A percentile compares a stretch with the other conserved stretches of the same genome.
phyloP scores from a whole-genome alignment of 1,140 invertebrate species.

The Calephelis virginiensis region DNA sequence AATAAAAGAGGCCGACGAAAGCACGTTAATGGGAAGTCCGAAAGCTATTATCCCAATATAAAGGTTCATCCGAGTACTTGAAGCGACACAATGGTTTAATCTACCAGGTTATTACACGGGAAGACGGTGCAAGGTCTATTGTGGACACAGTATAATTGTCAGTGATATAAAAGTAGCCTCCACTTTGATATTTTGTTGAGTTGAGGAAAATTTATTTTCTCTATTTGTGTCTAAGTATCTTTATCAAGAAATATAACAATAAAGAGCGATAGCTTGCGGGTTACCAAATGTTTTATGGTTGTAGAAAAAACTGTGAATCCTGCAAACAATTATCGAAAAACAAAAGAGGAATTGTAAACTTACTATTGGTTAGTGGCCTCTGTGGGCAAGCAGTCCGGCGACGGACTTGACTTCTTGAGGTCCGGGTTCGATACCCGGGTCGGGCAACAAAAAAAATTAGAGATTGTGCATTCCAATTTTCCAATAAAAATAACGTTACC shows the following conservation, averaged over 20 bases:
- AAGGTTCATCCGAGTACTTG: constrained; percentile 37
- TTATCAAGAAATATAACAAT: background rate
- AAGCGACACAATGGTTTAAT: constrained; percentile 47
- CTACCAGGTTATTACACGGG: constrained; percentile 42
- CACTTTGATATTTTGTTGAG: constrained; percentile 26
- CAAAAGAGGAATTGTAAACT: no score
- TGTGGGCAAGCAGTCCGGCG: no score
- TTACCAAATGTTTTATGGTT: no score
- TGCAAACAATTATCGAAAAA: no score
- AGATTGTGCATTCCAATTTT: no score
- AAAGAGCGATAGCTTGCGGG: no score
- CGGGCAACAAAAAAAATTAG: no score
- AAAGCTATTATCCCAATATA: constrained; percentile 49
- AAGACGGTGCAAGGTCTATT: constrained; percentile 39
- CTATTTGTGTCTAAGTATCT: background rate
- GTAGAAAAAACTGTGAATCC: no score
- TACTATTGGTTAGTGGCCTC: no score
- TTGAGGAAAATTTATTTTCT: constrained; percentile 29
- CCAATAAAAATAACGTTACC: no score
- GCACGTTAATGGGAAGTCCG: constrained; percentile 37
- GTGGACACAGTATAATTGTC: constrained; percentile 40
- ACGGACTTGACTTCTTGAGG: no score
- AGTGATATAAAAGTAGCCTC: constrained; percentile 13
- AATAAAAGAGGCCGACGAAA: constrained; percentile 33
- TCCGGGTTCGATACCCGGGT: no score